phyloP scores from a whole-genome alignment of 2,888 invertebrate species.

The Aphidius colemani region DNA sequence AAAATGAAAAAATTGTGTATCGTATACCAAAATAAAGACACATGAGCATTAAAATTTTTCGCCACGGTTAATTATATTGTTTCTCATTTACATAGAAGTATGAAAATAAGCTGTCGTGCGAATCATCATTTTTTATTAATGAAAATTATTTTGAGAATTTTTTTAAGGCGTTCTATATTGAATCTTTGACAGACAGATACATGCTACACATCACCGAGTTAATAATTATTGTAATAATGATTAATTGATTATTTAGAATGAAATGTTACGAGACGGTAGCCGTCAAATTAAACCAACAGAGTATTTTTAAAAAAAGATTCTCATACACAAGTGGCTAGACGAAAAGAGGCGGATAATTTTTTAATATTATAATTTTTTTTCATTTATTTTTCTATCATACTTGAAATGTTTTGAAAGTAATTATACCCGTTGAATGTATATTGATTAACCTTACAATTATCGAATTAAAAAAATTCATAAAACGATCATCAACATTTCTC shows the following conservation, averaged over 20 bases:
- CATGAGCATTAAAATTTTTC: not conserved
- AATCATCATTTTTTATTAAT: too few species aligned
- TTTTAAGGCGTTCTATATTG: too few species aligned
- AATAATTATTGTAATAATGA: too few species aligned
- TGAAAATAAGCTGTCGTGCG: constrained; percentile 30
- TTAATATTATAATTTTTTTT: too few species aligned
- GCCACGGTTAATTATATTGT: constrained; percentile 50
- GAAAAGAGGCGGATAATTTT: constrained; percentile 17
- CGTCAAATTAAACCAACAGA: too few species aligned
- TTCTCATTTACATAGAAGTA: constrained; percentile 52
- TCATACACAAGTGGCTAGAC: constrained; percentile 15
- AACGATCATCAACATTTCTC: not conserved
- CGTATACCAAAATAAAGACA: constrained; percentile 26
- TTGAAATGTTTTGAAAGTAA: constrained; percentile 12
- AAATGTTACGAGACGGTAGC: too few species aligned
- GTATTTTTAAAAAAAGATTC: too few species aligned
- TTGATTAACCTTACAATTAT: too few species aligned
- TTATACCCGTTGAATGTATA: not conserved
- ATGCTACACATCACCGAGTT: too few species aligned
- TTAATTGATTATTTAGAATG: too few species aligned
- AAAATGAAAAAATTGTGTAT: constrained; percentile 18
- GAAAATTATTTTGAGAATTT: too few species aligned
- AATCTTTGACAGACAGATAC: too few species aligned
- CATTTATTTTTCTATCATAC: not conserved
- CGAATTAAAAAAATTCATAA: not conserved